Evolutionary conservation across 2,888 invertebrate genomes (phyloP).

Genomic region (Synergus itoensis): DNA sequence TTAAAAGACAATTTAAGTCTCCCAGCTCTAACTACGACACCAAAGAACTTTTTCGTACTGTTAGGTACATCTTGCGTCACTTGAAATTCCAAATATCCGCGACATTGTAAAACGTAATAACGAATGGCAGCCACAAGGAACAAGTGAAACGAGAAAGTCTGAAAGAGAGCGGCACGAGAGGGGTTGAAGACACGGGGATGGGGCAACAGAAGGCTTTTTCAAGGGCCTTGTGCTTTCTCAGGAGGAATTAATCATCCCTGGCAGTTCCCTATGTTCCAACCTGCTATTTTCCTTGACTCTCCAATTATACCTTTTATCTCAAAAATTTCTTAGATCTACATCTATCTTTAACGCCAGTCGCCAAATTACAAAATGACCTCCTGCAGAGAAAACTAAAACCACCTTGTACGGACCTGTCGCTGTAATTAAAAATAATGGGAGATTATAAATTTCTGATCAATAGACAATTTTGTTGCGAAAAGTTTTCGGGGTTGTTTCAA

Average conservation of each 20-base stretch:
- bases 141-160: slow-evolving; percentile 55
- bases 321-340: slow-evolving; percentile 45
- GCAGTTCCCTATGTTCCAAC: slow-evolving; percentile 69
- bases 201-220: slow-evolving; percentile 65
- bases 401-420: neutral
- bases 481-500: slow-evolving; percentile 12
- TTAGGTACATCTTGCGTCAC: slow-evolving; percentile 63
- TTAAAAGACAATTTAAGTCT: neutral
- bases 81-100: slow-evolving; percentile 75
- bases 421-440: slow-evolving; percentile 1
- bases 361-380: neutral
- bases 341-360: neutral
- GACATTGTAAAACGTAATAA: slow-evolving; percentile 75
- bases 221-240: slow-evolving; percentile 68
- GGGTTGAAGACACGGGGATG: slow-evolving; percentile 46
- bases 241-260: slow-evolving; percentile 72
- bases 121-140: slow-evolving; percentile 69
- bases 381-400: neutral
- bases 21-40: neutral
- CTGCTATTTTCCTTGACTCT: slow-evolving; percentile 69
- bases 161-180: slow-evolving; percentile 51
- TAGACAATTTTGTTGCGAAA: neutral
- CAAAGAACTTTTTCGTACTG: neutral
- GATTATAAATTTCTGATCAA: slow-evolving; percentile 16
- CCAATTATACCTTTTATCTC: slow-evolving; percentile 68